Base-by-base conservation (phyloP, 2,888 invertebrate genomes). In the Dastarcus helophoroides region DNA sequence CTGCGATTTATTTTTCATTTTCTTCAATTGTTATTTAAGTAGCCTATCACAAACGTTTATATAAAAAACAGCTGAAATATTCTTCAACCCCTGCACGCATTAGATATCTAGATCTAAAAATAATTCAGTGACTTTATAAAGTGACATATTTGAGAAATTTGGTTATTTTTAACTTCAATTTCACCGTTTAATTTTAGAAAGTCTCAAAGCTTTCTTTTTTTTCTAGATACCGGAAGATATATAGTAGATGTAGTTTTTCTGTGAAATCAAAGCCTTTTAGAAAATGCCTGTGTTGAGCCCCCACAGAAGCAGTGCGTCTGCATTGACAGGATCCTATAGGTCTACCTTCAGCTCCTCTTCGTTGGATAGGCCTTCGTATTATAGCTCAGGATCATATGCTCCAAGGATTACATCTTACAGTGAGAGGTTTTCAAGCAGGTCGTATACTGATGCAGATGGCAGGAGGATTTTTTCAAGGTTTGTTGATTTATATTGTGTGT, bases 251-350 rank as follows among this genome's bases (percentile, higher is more conserved):
- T 22, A 31, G 23, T 31, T 35, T 27, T 31, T 14, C 22, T 11
- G 10, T 8, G 24, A 23, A 23, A 6, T 9, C 9, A 10, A 23
- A 7, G 7, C 19, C 6, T 17, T 17, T 17, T 17, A 17, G n/a
- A 49, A 31, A 24, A 72, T 73, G 72, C 71, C 72, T 41, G 71
- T 71, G 26, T 64, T 71, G 4, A 71, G 71, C 9, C 73, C 73
- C 3, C 69, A 71, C 14, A 56, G 71, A 21, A 66, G 68, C 16
- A 61, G 65, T 26, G 48, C 58, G 24, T 54, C 56, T 26, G 52
- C 33, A 54, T 54, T 54, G 50, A 65, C 33, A 31, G 56, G 56
- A 9, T 54, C 57, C 3, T 65, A 69, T 15, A 65, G 73, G 12
- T 68, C 71, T 0, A 47, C 68, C 6, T 63, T 64, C 24, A 65